A percentile compares a stretch with the other conserved stretches of the same genome.
These are phyloP conservation scores for Tetranychus urticae DNA, from an alignment of 1,140 invertebrate species.

Conservation along the genomic window DNA sequence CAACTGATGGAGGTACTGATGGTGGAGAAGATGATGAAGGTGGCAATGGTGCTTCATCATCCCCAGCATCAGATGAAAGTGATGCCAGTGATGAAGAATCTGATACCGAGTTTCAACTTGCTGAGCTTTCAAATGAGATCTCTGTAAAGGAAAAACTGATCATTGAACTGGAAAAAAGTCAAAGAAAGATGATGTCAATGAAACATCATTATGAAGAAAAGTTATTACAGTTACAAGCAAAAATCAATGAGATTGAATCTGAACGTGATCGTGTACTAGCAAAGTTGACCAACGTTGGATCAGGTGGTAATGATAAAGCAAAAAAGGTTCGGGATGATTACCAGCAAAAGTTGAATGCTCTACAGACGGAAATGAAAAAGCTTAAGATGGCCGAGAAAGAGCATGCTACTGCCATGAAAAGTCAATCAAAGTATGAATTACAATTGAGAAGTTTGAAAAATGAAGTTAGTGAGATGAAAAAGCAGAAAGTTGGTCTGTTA, in stretches of 20 bases:
- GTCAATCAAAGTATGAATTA: conserved; percentile 54
- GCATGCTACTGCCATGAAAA: conserved; percentile 54
- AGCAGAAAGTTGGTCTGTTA: conserved; percentile 51
- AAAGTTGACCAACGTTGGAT: conserved; percentile 18
- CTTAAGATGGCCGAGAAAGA: conserved; percentile 69
- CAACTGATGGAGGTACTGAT: conserved; percentile 10
- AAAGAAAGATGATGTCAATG: conserved; percentile 54
- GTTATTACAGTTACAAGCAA: conserved; percentile 55
- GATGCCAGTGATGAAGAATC: conserved; percentile 6
- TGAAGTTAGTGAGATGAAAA: conserved; percentile 68
- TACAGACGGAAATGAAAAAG: conserved; percentile 66
- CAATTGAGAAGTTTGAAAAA: conserved; percentile 48
- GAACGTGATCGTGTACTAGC: conserved; percentile 79
- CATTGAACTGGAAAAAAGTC: conserved; percentile 69
- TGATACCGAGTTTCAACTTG: conserved; percentile 9
- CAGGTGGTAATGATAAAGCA: conserved; percentile 20
- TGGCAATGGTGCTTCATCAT: conserved; percentile 12
- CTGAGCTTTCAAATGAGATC: conserved; percentile 11
- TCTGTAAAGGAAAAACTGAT: conserved; percentile 45
- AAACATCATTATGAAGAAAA: conserved; percentile 83
- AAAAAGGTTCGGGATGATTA: conserved; percentile 73
- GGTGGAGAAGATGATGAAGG: conserved; percentile 17
- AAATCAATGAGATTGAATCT: conserved; percentile 66
- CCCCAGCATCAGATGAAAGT: conserved; percentile 7
- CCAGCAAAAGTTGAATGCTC: conserved; percentile 50